Evolutionary conservation across 2,888 invertebrate genomes (phyloP), one percentile per base, ranked within the genome.

Genomic region (Pomacea canaliculata): DNA sequence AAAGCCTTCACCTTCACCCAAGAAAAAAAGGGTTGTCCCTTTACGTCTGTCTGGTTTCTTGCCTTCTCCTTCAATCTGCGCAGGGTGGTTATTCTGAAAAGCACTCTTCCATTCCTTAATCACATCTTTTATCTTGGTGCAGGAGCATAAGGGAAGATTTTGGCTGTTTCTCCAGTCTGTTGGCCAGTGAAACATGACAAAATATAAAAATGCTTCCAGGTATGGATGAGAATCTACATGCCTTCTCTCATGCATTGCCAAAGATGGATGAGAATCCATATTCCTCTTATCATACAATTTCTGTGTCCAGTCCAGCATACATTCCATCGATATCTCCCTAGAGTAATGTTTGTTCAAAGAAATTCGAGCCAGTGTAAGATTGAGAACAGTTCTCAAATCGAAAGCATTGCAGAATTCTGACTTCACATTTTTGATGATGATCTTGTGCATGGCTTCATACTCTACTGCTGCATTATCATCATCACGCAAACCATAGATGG

Each of bases 1-100:
- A 59, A 80, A 73, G 18, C 76, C 81, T 7, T 70, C 69, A 10
- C 82, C 84, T 66, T 82, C 78, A 46, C 82, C 82, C 1, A 85
- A 76, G 70, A 83, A 83, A 71, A 82, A 84, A 46, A 82, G 79
- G 19, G 83, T 83, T 27, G 82, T 83, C n/a, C 82, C 83, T 37
- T 80, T 81, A 60, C 80, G 80, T 56, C 78, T 71, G 60, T 76
- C 71, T 12, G 77, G 73, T 71, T 62, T 78, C n/a, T 77, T 76
- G 27, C 80, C 81, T 16, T 79, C 78, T n/a, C 79, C 80, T 9
- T 79, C 80, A 9, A 59, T 70, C 66, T 82, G 83, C n/a, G 78
- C 72, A 9, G 84, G 84, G 65, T 84, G 81, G 66, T 80, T 82
- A 62, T 70, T 76, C 37, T 76, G 76, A 76, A 82, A 84, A 5